A percentile compares a stretch with the other conserved stretches of the same genome.
Evolutionary conservation across 1,140 invertebrate species (phyloP).

Genomic region (Drosophila bocqueti): DNA sequence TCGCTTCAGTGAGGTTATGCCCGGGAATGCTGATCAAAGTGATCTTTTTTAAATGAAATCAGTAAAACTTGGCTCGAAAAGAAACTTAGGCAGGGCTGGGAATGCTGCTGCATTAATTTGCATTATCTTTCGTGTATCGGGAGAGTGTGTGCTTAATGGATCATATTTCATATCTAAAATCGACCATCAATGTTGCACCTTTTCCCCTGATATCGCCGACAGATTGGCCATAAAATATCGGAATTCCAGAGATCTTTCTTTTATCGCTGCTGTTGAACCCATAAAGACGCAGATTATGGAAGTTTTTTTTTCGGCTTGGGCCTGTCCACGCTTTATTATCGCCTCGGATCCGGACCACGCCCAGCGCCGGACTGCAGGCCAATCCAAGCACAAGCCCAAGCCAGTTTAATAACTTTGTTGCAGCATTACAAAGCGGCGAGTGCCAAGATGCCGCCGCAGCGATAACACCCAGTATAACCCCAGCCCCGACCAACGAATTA

Average conservation of each 20-base stretch:
- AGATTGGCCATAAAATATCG: conserved; percentile 67
- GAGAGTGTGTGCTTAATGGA: conserved; percentile 35
- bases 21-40: conserved; percentile 25
- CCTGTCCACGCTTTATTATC: conserved; percentile 76
- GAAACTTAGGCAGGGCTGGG: conserved; percentile 1
- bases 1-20: conserved; percentile 11
- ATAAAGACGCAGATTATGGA: conserved; percentile 44
- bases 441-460: conserved; percentile 62
- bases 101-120: conserved; percentile 16
- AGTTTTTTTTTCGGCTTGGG: conserved; percentile 17
- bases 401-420: conserved; percentile 81
- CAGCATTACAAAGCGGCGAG: conserved; percentile 23
- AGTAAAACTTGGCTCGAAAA: conserved; percentile 12
- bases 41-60: conserved; percentile 33
- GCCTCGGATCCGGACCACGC: conserved; percentile 53
- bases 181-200: conserved; percentile 67
- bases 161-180: conserved; percentile 62
- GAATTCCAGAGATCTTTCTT: conserved; percentile 58
- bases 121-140: conserved; percentile 23
- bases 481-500: conserved; percentile 64
- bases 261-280: conserved; percentile 53
- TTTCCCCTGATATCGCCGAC: conserved; percentile 38
- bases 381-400: conserved; percentile 58
- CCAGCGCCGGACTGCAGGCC: conserved; percentile 66
- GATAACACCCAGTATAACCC: conserved; percentile 46